Evolutionary conservation across 1,140 invertebrate species (phyloP).

Genomic region (Chelonus insularis): DNA sequence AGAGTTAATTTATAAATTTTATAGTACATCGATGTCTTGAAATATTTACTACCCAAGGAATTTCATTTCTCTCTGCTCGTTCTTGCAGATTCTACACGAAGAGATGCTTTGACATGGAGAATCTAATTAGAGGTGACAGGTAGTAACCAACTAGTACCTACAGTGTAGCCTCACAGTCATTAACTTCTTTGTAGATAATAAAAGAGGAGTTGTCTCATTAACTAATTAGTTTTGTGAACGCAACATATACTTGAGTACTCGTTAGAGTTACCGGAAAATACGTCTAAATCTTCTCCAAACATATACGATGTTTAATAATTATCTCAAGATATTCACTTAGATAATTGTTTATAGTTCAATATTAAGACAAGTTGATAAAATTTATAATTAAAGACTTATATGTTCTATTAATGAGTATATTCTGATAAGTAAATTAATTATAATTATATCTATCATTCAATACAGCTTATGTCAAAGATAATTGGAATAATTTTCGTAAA

Average conservation of each 20-base stretch:
- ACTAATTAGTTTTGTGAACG: constrained; percentile 25
- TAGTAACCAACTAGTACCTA: constrained; percentile 12
- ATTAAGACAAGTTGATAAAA: too few relatives aligned
- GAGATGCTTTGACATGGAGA: constrained; percentile 20
- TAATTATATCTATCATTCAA: too few relatives aligned
- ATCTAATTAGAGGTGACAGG: constrained; percentile 26
- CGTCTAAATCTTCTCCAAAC: constrained; percentile 4
- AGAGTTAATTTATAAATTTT: too few relatives aligned
- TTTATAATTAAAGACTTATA: too few relatives aligned
- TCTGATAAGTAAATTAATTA: too few relatives aligned
- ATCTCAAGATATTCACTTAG: not conserved
- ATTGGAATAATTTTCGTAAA: too few relatives aligned
- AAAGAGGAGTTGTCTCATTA: constrained; percentile 23
- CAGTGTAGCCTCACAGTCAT: constrained; percentile 8
- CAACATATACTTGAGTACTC: not conserved
- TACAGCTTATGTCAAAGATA: too few relatives aligned
- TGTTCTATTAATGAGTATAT: too few relatives aligned
- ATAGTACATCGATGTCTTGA: too few relatives aligned
- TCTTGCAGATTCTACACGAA: constrained; percentile 2
- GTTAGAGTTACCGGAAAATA: not conserved
- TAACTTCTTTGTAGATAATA: constrained; percentile 19
- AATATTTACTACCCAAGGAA: not conserved
- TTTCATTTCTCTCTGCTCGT: constrained; percentile 8
- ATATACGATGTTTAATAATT: constrained; percentile 4
- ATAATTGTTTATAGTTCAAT: not conserved